Evolutionary conservation across 2,797 vertebrate species (phyloP).

Genomic region (Poecile montanus): DNA sequence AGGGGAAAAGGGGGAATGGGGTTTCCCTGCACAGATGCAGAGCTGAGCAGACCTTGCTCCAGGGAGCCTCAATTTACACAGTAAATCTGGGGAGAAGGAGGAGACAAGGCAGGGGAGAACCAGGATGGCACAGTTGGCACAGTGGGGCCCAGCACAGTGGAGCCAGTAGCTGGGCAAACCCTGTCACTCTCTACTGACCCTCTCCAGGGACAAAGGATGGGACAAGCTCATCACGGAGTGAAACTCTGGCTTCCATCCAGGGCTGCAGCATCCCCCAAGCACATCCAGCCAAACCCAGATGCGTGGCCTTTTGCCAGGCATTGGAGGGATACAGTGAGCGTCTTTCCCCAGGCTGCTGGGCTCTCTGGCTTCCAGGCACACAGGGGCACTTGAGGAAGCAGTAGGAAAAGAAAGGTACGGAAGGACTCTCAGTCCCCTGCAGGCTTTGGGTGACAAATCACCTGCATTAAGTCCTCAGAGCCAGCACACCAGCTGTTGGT

Average conservation of each 20-base stretch:
- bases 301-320: fast-evolving
- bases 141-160: not conserved
- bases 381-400: not conserved
- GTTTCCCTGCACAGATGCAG: fast-evolving
- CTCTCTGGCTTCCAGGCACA: not conserved
- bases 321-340: not conserved
- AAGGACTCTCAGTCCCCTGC: not conserved
- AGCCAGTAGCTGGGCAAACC: not conserved
- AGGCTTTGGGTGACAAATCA: not conserved
- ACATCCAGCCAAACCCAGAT: not conserved
- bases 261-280: not conserved
- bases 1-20: not conserved
- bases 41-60: not conserved
- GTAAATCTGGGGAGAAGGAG: not conserved
- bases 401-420: not conserved
- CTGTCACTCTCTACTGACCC: not conserved
- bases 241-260: not conserved
- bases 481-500: not conserved
- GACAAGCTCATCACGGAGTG: not conserved
- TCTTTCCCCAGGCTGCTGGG: not conserved
- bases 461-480: not conserved
- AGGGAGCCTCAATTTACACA: not conserved
- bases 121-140: fast-evolving
- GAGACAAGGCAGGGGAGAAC: fast-evolving
- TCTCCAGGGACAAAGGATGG: not conserved